Conservation (phyloP, 2,888 invertebrate genomes). For the Ernsta delagoae region DNA sequence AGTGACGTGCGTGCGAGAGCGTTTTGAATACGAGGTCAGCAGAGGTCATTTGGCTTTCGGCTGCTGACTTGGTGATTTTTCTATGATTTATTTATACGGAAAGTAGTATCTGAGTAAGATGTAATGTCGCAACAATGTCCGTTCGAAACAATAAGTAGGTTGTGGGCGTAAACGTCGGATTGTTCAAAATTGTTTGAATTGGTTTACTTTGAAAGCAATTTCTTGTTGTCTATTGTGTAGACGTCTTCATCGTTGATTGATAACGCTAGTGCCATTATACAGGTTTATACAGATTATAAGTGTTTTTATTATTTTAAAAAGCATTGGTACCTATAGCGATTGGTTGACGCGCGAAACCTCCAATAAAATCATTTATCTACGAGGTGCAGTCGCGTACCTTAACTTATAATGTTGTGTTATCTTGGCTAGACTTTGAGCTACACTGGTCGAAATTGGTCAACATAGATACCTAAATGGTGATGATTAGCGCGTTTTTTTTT, state of each 20-base stretch:
- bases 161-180: slow-evolving; percentile 40
- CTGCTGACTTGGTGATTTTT: slow-evolving; percentile 13
- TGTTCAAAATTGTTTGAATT: slow-evolving; percentile 35
- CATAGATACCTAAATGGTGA: background rate
- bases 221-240: slow-evolving; percentile 48
- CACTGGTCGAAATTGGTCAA: background rate
- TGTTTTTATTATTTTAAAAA: too few relatives aligned
- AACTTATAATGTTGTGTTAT: background rate
- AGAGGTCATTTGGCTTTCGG: slow-evolving; percentile 25
- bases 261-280: slow-evolving; percentile 42
- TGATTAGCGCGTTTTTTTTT: too few relatives aligned
- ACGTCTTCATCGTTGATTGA: slow-evolving; percentile 46
- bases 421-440: background rate
- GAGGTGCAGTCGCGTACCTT: background rate
- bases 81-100: slow-evolving; percentile 23
- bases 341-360: too few relatives aligned
- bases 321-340: too few relatives aligned
- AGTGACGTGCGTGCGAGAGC: slow-evolving; percentile 17
- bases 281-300: background rate
- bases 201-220: slow-evolving; percentile 51
- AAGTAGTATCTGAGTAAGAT: background rate
- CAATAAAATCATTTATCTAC: too few relatives aligned
- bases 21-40: slow-evolving; percentile 28
- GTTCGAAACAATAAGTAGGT: slow-evolving; percentile 41
- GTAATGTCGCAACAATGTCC: slow-evolving; percentile 3